Evolutionary conservation across 2,888 invertebrate species (phyloP), one percentile per base, ranked within the genome.

Genomic region (Drosophila mulleri): DNA sequence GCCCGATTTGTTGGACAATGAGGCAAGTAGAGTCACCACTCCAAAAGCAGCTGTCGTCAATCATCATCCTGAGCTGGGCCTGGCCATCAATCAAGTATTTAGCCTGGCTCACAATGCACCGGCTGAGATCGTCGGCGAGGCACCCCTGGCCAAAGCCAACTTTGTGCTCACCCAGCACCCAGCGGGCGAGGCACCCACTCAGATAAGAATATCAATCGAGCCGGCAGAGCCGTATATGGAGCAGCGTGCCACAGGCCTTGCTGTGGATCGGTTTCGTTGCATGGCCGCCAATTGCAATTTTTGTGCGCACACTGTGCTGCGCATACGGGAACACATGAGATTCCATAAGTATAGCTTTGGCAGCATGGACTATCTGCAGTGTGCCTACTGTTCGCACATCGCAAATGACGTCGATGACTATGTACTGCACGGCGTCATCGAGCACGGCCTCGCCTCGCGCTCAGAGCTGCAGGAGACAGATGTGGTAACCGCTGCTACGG

Each of bases 261-360:
- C 62, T 3, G 48, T 69, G 2, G 83, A 83, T 37, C 81, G 84
- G 4, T 91, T 89, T 18, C 89, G 82, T 26, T 91, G 91, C 63
- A 91, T 88, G 88, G 90, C 83, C 3, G 26, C 41, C 39, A 78
- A 76, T 44, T 91, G 91, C n/a, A 81, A 78, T 45, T 91, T 78
- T 68, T 80, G 79, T 26, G 66, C 86, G 7, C 74, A 75, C 48
- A 83, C 90, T 6, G 83, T 88, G 7, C 74, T 91, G 29, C 75
- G 86, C 1, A 91, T 92, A 70, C 79, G 82, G n/a, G 86, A 91
- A 64, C 92, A 92, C 73, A 75, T 92, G 63, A 74, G 74, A 20
- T 84, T 87, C 50, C 92, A 92, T 56, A 67, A 80, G 16, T 86
- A 72, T 14, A 79, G 83, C 52, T 87, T 89, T 14, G 74, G 75